Evolutionary conservation across 2,888 invertebrate genomes (phyloP).

Genomic region (Drosophila fulvimacula): DNA sequence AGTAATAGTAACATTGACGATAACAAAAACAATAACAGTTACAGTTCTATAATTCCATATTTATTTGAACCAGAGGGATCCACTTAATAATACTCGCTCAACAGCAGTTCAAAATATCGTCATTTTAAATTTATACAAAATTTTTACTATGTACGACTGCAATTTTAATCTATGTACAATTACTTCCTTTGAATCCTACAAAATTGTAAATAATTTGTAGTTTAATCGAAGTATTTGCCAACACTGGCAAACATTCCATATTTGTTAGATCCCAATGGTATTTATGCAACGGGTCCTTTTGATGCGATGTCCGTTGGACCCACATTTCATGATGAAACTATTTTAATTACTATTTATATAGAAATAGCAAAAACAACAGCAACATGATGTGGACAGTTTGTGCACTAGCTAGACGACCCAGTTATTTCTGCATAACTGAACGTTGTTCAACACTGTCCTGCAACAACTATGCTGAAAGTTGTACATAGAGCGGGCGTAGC

Average conservation of each 20-base stretch:
- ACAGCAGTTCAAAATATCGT: background rate
- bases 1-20: background rate
- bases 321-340: constrained; percentile 9
- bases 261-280: constrained; percentile 4
- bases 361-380: background rate
- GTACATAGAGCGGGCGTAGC: constrained; percentile 4
- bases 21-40: background rate
- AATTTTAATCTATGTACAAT: background rate
- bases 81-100: background rate
- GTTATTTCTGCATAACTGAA: constrained; percentile 30
- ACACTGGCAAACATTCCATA: constrained; percentile 3
- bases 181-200: background rate
- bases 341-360: constrained; percentile 32
- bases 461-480: constrained; percentile 8
- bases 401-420: constrained; percentile 25
- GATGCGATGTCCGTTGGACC: background rate
- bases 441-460: constrained; percentile 41
- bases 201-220: constrained; percentile 1
- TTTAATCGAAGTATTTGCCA: constrained; percentile 7
- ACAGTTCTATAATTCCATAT: no score
- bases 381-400: background rate
- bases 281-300: constrained; percentile 3
- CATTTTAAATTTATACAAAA: background rate
- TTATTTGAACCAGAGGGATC: no score
- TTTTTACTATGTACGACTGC: background rate